These are phyloP conservation scores for Latheticus oryzae DNA, from an alignment of 2,888 invertebrate species.

Conservation along the genomic window DNA sequence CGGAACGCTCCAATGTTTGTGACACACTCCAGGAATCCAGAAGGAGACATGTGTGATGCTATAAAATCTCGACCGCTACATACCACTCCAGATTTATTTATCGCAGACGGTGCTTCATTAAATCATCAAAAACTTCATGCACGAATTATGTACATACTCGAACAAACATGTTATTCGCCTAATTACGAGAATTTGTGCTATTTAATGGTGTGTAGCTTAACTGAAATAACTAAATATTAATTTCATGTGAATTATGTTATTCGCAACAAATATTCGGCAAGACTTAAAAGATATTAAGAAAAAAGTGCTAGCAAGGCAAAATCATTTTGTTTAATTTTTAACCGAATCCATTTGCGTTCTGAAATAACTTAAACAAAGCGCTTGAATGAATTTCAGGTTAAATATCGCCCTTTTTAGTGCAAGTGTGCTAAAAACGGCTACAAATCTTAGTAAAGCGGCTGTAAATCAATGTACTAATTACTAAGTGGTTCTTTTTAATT, in stretches of 20 bases:
- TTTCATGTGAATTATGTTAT: slow-evolving; percentile 36
- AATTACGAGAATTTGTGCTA: slow-evolving; percentile 41
- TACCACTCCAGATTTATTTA: slow-evolving; percentile 42
- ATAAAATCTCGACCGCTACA: slow-evolving; percentile 44
- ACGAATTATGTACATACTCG: slow-evolving; percentile 25
- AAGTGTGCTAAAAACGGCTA: slow-evolving; percentile 47
- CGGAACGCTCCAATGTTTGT: slow-evolving; percentile 38
- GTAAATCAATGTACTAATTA: slow-evolving; percentile 60
- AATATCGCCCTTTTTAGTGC: slow-evolving; percentile 34
- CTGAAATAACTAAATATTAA: slow-evolving; percentile 40
- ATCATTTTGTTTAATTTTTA: too few species aligned
- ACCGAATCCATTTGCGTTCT: slow-evolving; percentile 19
- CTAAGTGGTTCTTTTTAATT: slow-evolving; percentile 61
- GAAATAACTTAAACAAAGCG: slow-evolving; percentile 34
- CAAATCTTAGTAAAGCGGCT: slow-evolving; percentile 51
- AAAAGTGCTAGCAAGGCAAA: too few species aligned
- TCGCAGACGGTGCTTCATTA: slow-evolving; percentile 37
- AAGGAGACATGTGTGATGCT: slow-evolving; percentile 40
- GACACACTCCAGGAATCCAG: slow-evolving; percentile 47
- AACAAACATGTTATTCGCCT: slow-evolving; percentile 35
- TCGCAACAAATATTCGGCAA: too few species aligned
- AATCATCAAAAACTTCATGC: slow-evolving; percentile 39
- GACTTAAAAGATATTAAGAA: too few species aligned
- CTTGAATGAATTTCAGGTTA: slow-evolving; percentile 34
- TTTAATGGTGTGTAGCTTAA: slow-evolving; percentile 35